A percentile compares a stretch with the other conserved stretches of the same genome.
These are phyloP conservation scores for Noctua janthe DNA, from an alignment of 2,888 invertebrate genomes.

Conservation along the genomic window DNA sequence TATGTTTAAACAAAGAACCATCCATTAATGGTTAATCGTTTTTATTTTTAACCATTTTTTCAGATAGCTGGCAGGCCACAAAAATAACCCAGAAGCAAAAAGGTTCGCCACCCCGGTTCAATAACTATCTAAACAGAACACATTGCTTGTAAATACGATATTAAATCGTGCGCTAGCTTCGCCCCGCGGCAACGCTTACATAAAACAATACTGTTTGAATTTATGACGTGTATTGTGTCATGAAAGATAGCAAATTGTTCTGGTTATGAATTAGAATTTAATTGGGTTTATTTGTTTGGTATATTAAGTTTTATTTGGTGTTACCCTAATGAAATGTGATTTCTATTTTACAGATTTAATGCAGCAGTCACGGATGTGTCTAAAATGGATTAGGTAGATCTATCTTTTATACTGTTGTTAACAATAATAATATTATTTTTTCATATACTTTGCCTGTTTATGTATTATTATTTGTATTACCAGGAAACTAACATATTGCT, in stretches of 20 bases:
- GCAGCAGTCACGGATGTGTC: neutral
- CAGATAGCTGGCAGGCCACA: neutral
- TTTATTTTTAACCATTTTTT: too few species aligned
- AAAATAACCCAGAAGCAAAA: conserved; percentile 2
- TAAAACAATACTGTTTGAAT: conserved; percentile 49
- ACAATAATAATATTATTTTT: neutral
- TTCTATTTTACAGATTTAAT: neutral
- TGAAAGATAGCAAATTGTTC: conserved; percentile 43
- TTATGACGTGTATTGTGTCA: conserved; percentile 29
- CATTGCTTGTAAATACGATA: conserved; percentile 55
- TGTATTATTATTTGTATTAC: too few species aligned
- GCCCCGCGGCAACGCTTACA: conserved; percentile 57
- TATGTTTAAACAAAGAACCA: too few species aligned
- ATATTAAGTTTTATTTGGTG: neutral
- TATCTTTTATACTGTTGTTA: neutral
- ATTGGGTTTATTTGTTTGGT: conserved; percentile 35
- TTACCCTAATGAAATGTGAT: neutral
- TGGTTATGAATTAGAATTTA: conserved; percentile 39
- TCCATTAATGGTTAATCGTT: too few species aligned
- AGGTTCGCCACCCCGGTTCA: conserved; percentile 27
- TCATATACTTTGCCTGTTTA: too few species aligned
- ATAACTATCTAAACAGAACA: conserved; percentile 21
- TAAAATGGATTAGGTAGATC: neutral
- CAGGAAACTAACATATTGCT: neutral
- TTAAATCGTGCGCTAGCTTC: conserved; percentile 59